Conservation (phyloP, 2,888 invertebrate species). For the Sphaerophoria taeniata region DNA sequence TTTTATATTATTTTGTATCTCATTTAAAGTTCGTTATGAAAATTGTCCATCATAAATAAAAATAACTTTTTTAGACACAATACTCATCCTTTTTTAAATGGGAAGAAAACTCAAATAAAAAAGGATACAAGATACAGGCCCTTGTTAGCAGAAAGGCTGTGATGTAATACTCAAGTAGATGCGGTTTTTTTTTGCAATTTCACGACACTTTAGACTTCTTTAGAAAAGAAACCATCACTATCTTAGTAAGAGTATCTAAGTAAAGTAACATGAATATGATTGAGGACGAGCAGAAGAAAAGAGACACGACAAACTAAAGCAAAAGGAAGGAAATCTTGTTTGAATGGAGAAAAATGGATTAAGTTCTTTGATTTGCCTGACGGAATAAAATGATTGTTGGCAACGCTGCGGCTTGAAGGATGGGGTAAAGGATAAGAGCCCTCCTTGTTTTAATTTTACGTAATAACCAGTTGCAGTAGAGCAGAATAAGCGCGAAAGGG, state of each 20-base stretch:
- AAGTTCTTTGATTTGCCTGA: slow-evolving; percentile 66
- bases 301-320: not conserved
- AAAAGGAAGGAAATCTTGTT: slow-evolving; percentile 29
- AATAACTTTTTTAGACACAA: slow-evolving; percentile 4
- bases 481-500: slow-evolving; percentile 41
- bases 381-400: slow-evolving; percentile 59
- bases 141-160: slow-evolving; percentile 1
- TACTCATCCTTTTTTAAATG: slow-evolving; percentile 5
- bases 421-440: slow-evolving; percentile 2
- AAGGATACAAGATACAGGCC: not conserved
- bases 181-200: slow-evolving; percentile 57
- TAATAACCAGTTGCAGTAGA: slow-evolving; percentile 58
- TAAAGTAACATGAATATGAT: not conserved
- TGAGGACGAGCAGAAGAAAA: not conserved
- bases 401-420: not conserved
- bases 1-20: not conserved
- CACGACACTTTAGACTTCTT: slow-evolving; percentile 60
- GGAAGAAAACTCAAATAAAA: not conserved
- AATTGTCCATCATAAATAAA: too few relatives aligned
- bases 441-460: slow-evolving; percentile 38
- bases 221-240: slow-evolving; percentile 39
- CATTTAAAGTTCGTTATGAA: not conserved
- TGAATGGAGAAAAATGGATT: slow-evolving; percentile 49
- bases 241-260: slow-evolving; percentile 7
- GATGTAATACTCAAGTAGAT: slow-evolving; percentile 34